These are phyloP conservation scores for Apistogramma diplotaenia DNA, from an alignment of 2,113 vertebrate species.

Conservation along the genomic window DNA sequence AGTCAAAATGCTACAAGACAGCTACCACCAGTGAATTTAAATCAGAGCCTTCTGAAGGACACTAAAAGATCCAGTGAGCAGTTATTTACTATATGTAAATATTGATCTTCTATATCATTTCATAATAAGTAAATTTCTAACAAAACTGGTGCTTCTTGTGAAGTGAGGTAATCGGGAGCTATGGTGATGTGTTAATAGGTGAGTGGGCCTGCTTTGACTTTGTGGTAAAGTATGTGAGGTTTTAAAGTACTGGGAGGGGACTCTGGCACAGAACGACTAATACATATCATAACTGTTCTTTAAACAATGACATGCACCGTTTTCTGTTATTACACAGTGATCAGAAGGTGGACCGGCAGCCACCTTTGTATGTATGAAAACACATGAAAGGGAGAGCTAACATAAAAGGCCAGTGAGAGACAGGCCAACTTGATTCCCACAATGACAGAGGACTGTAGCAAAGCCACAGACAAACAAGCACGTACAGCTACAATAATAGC, in stretches of 20 bases:
- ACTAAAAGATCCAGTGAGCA: background rate
- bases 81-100: too few relatives aligned
- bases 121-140: background rate
- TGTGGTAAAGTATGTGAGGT: background rate
- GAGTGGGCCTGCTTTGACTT: background rate
- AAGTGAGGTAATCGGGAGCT: background rate
- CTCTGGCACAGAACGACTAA: background rate
- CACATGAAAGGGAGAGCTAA: slow-evolving; percentile 19
- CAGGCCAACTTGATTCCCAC: slow-evolving; percentile 32
- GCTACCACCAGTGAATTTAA: background rate
- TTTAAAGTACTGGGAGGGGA: background rate
- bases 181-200: background rate
- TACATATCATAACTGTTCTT: background rate
- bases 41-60: background rate
- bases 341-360: slow-evolving; percentile 29
- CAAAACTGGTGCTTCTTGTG: background rate
- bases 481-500: slow-evolving; percentile 47
- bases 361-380: slow-evolving; percentile 40
- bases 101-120: too few relatives aligned
- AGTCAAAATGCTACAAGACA: background rate
- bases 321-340: slow-evolving; percentile 22
- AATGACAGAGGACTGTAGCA: slow-evolving; percentile 30
- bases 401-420: slow-evolving; percentile 29
- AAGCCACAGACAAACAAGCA: slow-evolving; percentile 33
- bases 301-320: slow-evolving; percentile 2